These are phyloP conservation scores for Apogon hyalosoma DNA, from an alignment of 2,797 vertebrate species.

Conservation along the genomic window DNA sequence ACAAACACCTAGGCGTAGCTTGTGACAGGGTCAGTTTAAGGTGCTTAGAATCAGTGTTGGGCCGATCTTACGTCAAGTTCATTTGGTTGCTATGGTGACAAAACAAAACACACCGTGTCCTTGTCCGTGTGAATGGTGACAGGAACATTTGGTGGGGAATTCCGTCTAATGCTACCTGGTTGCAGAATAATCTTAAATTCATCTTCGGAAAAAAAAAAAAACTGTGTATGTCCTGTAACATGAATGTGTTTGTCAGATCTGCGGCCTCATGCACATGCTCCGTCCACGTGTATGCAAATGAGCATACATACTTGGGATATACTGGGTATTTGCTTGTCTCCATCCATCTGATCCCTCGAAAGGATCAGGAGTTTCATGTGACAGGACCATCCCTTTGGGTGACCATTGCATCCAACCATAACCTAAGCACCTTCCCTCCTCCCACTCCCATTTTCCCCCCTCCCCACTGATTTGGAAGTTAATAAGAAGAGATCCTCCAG, in stretches of 20 bases:
- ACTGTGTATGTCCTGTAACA: neutral
- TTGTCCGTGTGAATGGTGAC: slow-evolving; percentile 3
- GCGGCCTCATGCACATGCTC: slow-evolving; percentile 21
- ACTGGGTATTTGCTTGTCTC: slow-evolving; percentile 42
- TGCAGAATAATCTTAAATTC: neutral
- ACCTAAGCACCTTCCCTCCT: neutral
- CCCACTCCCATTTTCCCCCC: slow-evolving; percentile 7
- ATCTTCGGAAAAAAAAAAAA: too few relatives aligned
- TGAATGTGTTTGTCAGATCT: slow-evolving; percentile 1
- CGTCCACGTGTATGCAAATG: slow-evolving; percentile 53
- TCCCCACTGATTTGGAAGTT: slow-evolving; percentile 52
- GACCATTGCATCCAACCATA: slow-evolving; percentile 49
- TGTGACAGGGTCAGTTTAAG: slow-evolving; percentile 8
- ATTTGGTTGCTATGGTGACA: slow-evolving; percentile 24
- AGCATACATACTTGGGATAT: slow-evolving; percentile 47
- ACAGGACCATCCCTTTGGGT: slow-evolving; percentile 53
- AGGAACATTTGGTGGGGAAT: neutral
- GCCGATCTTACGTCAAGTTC: slow-evolving; percentile 8
- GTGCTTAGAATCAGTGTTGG: neutral
- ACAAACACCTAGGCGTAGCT: slow-evolving; percentile 11
- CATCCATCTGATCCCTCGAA: slow-evolving; percentile 57
- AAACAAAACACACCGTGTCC: slow-evolving; percentile 11
- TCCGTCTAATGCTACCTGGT: neutral
- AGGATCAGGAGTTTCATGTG: slow-evolving; percentile 68
- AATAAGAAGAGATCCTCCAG: slow-evolving; percentile 76